A percentile compares a stretch with the other conserved stretches of the same genome.
Evolutionary conservation across 2,113 vertebrate species (phyloP).

Genomic region (Hydrochoerus hydrochaeris): DNA sequence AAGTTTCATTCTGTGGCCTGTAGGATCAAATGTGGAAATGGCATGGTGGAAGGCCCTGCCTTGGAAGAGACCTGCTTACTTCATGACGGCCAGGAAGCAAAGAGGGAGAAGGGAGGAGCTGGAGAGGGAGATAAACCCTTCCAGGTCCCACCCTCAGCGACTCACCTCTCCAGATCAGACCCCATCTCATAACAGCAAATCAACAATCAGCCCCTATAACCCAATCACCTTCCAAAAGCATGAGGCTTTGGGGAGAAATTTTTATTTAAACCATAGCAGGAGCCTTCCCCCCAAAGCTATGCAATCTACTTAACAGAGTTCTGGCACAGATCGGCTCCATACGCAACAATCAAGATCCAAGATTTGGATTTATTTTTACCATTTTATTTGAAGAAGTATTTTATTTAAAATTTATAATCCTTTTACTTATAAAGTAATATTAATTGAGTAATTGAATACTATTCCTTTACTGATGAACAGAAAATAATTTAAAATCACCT

Average conservation of each 20-base stretch:
- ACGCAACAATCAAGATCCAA: neutral
- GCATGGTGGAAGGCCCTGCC: neutral
- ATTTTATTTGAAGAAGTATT: slow-evolving; percentile 35
- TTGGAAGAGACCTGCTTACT: neutral
- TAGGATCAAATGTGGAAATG: neutral
- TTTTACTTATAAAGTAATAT: neutral
- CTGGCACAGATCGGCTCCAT: neutral
- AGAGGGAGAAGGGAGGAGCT: neutral
- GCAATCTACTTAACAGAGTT: neutral
- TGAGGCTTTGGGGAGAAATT: neutral
- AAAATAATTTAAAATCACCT: neutral
- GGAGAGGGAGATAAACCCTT: neutral
- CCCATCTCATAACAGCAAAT: neutral
- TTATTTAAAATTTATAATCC: neutral
- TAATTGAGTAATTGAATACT: neutral
- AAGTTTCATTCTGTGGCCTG: neutral
- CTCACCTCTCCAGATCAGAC: neutral
- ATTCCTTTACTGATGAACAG: slow-evolving; percentile 12
- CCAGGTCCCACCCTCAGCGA: neutral
- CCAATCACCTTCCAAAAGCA: neutral
- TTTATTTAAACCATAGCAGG: neutral
- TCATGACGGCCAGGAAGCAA: neutral
- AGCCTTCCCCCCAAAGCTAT: neutral
- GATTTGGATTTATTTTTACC: neutral
- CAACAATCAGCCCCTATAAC: neutral